These are phyloP conservation scores for Cyprinodon brontotheroides DNA, from an alignment of 2,113 vertebrate species.

Conservation along the genomic window DNA sequence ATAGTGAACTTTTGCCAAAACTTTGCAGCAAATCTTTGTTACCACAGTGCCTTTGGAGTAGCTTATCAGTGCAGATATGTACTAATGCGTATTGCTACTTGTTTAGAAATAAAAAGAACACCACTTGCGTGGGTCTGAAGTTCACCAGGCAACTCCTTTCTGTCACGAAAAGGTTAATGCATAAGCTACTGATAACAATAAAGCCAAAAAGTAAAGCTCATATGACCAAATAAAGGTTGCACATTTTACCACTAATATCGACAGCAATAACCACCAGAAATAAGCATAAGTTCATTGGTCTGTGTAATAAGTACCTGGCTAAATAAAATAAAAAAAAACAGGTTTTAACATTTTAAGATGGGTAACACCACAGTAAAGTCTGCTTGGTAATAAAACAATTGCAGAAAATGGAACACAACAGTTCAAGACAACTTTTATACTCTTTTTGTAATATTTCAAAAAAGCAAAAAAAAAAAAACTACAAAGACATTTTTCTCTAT, in stretches of 20 bases:
- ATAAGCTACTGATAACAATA: slow-evolving; percentile 8
- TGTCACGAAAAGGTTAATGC: slow-evolving; percentile 11
- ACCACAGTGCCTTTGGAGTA: slow-evolving; percentile 2
- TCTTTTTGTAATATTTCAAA: too few relatives aligned
- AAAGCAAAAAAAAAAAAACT: too few relatives aligned
- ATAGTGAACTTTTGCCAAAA: background rate
- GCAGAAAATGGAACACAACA: too few relatives aligned
- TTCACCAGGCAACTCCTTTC: slow-evolving; percentile 20
- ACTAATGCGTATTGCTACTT: slow-evolving; percentile 1
- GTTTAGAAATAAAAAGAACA: slow-evolving; percentile 8
- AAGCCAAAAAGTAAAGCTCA: background rate
- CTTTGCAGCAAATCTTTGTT: slow-evolving; percentile 10
- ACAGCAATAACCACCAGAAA: background rate
- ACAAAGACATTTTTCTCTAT: too few relatives aligned
- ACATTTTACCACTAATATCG: background rate
- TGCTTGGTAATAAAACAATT: background rate
- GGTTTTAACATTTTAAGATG: too few relatives aligned
- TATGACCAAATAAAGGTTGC: slow-evolving; percentile 1
- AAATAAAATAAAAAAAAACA: too few relatives aligned
- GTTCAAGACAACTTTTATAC: too few relatives aligned
- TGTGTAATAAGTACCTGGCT: too few relatives aligned
- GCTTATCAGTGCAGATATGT: slow-evolving; percentile 1
- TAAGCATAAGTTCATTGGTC: background rate
- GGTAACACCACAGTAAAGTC: too few relatives aligned
- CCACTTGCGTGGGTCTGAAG: slow-evolving; percentile 22